phyloP scores from a whole-genome alignment of 2,797 vertebrate species.

The Paratrypauchen microcephalus region DNA sequence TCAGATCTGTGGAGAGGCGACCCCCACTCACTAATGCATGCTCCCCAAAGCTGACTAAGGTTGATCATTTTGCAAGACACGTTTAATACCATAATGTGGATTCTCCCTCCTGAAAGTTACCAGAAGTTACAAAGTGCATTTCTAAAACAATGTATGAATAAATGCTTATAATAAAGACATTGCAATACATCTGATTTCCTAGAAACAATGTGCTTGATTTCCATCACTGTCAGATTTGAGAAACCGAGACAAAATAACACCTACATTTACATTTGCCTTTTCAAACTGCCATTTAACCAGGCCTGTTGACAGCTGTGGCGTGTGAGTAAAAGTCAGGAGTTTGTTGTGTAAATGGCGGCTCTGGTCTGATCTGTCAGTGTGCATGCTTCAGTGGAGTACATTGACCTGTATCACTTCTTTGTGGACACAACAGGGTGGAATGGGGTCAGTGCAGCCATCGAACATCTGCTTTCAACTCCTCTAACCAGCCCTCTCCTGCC shows the following conservation, averaged over 20 bases:
- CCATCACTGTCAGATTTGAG: neutral
- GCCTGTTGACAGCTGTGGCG: neutral
- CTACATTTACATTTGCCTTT: neutral
- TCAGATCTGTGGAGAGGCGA: no score
- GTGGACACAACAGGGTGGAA: constrained; percentile 43
- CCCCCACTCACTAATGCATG: no score
- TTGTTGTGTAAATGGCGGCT: constrained; percentile 4
- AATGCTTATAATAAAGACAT: neutral
- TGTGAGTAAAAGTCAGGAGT: constrained; percentile 2
- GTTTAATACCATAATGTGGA: no score
- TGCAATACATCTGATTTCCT: neutral
- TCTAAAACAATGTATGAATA: neutral
- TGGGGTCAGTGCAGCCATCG: constrained; percentile 30
- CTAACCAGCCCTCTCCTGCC: constrained; percentile 41
- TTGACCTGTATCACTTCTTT: constrained; percentile 40
- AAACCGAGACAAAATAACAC: neutral
- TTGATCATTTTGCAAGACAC: no score
- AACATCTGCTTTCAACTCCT: constrained; percentile 51
- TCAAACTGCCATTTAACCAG: neutral
- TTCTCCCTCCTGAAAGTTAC: no score
- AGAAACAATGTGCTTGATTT: neutral
- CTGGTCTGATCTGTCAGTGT: constrained; percentile 9
- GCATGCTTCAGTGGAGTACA: constrained; percentile 19
- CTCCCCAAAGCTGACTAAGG: no score
- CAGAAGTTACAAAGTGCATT: no score